Conservation (phyloP, 1,140 invertebrate species). For the Portunus trituberculatus region DNA sequence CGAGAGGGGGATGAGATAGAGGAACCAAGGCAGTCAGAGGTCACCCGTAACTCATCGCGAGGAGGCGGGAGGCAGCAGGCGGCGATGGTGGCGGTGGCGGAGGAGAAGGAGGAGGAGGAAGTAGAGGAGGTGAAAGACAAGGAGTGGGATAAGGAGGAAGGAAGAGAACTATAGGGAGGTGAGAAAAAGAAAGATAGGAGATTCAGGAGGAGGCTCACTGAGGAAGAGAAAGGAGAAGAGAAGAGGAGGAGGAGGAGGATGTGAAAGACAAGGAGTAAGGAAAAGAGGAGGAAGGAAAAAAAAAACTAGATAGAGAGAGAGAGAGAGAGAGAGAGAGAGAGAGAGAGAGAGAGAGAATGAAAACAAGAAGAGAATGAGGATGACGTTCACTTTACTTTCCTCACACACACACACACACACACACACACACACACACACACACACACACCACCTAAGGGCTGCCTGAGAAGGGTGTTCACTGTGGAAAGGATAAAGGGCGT, state of each 20-base stretch:
- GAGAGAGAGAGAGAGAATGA: not conserved
- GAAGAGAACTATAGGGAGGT: not conserved
- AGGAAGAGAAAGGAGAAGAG: too few relatives aligned
- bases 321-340: not conserved
- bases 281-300: not conserved
- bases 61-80: not conserved
- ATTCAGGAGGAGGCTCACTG: not conserved
- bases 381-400: not conserved
- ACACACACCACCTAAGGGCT: not conserved
- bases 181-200: not conserved
- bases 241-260: too few relatives aligned
- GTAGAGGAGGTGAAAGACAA: not conserved
- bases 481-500: too few relatives aligned
- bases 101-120: not conserved
- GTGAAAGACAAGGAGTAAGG: too few relatives aligned
- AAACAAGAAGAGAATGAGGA: not conserved
- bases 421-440: slow-evolving; percentile 46
- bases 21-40: not conserved
- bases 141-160: not conserved
- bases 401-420: not conserved
- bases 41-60: not conserved
- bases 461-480: not conserved
- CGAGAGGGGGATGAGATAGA: not conserved
- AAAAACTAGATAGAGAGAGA: too few relatives aligned
- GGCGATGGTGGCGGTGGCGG: too few relatives aligned